phyloP scores from a whole-genome alignment of 2,113 vertebrate genomes.

The Spheniscus mendiculus region DNA sequence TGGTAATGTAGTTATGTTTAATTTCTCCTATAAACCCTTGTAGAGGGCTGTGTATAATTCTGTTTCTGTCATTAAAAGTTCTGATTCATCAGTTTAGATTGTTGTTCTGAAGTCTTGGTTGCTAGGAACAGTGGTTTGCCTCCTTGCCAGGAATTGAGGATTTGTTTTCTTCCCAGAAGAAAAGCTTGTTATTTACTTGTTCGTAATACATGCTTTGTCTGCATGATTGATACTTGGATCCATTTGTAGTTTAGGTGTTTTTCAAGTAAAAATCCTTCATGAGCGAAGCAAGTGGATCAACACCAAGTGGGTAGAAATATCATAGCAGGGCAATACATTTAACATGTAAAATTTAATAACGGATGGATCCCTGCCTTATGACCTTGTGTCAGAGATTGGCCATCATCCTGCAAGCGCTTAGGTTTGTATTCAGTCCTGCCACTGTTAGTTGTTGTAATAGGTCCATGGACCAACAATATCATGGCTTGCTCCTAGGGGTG shows the following conservation, averaged over 20 bases:
- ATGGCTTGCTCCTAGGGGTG: background rate
- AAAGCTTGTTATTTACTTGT: slow-evolving; percentile 32
- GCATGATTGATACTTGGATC: background rate
- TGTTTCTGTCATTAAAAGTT: slow-evolving; percentile 49
- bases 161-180: slow-evolving; percentile 59
- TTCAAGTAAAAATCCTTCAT: background rate
- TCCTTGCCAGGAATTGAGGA: slow-evolving; percentile 29
- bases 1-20: slow-evolving; percentile 41
- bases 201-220: background rate
- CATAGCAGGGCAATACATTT: background rate
- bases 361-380: background rate
- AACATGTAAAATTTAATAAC: background rate
- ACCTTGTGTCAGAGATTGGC: background rate
- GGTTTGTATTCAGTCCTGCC: background rate
- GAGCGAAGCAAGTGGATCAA: background rate
- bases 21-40: slow-evolving; percentile 34
- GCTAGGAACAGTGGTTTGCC: slow-evolving; percentile 45
- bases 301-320: background rate
- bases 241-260: background rate
- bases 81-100: slow-evolving; percentile 50
- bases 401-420: background rate
- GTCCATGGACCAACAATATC: background rate
- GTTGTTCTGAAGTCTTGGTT: slow-evolving; percentile 41
- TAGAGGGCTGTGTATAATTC: slow-evolving; percentile 13
- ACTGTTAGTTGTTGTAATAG: background rate